A percentile compares a stretch with the other conserved stretches of the same genome.
These are phyloP conservation scores for Poecilia gillii DNA, from an alignment of 2,797 vertebrate species.

Conservation along the genomic window DNA sequence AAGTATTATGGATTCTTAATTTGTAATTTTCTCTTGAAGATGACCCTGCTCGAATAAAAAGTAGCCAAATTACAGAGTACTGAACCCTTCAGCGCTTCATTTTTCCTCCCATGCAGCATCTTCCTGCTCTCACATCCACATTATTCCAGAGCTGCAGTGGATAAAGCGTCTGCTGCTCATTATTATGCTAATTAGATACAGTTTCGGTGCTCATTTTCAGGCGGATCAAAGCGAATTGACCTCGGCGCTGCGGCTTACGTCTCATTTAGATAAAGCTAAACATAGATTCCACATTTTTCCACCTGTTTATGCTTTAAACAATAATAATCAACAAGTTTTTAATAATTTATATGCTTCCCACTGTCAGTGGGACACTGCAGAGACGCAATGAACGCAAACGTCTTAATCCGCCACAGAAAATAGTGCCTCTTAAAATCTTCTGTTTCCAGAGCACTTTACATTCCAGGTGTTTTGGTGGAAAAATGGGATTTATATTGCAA, in stretches of 20 bases:
- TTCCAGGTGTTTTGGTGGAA: not conserved
- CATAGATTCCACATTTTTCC: conserved; percentile 7
- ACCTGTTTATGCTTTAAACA: conserved; percentile 30
- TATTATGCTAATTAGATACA: conserved; percentile 52
- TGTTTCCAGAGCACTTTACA: not conserved
- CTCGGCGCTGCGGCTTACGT: conserved; percentile 19
- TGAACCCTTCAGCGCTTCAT: conserved; percentile 49
- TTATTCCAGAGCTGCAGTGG: conserved; percentile 3
- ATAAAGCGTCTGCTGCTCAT: conserved; percentile 24
- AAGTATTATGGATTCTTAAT: conserved; percentile 99
- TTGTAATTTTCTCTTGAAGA: conserved; percentile 99
- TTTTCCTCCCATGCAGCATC: conserved; percentile 54
- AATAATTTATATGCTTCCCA: not conserved
- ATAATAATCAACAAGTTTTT: not conserved
- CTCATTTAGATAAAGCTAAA: conserved; percentile 28
- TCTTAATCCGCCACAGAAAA: not conserved
- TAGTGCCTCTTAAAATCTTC: not conserved
- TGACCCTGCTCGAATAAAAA: conserved; percentile 99
- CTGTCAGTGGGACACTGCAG: not conserved
- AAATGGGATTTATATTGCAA: not conserved
- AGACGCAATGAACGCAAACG: not conserved
- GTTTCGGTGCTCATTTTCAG: conserved; percentile 39
- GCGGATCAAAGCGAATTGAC: conserved; percentile 46
- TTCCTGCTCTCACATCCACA: conserved; percentile 17
- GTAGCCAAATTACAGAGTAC: conserved; percentile 96